phyloP scores from a whole-genome alignment of 2,797 vertebrate species.

The Todus mexicanus region DNA sequence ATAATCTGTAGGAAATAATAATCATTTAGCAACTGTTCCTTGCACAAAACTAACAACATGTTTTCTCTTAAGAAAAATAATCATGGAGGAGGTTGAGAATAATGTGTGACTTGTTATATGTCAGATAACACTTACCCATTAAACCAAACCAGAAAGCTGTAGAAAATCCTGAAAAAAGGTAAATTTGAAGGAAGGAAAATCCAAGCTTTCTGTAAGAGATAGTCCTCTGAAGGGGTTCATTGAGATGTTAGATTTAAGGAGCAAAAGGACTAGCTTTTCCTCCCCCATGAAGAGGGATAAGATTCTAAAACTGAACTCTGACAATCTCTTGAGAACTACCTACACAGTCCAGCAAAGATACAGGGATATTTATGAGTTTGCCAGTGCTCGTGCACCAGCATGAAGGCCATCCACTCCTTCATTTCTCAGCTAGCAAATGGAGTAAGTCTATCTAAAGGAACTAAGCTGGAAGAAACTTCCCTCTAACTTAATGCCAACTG shows the following conservation, averaged over 20 bases:
- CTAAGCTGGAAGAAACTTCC: not conserved
- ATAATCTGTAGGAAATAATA: slow-evolving; percentile 8
- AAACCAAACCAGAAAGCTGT: not conserved
- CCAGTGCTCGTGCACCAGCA: rapidly evolving
- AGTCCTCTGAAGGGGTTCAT: not conserved
- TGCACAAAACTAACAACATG: not conserved
- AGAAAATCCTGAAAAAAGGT: not conserved
- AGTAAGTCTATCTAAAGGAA: not conserved
- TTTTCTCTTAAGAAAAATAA: slow-evolving; percentile 18
- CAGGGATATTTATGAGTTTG: not conserved
- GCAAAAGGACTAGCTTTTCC: not conserved
- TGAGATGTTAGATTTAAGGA: not conserved
- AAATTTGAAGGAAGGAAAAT: not conserved
- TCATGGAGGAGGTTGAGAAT: not conserved
- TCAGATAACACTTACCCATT: not conserved
- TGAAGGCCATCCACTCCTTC: rapidly evolving
- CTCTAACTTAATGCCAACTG: not conserved
- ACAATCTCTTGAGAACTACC: not conserved
- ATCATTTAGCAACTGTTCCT: slow-evolving; percentile 8
- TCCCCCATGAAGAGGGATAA: not conserved
- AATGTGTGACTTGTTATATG: not conserved
- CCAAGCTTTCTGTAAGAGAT: not conserved
- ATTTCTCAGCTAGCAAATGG: not conserved
- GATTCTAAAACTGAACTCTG: not conserved
- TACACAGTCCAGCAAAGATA: not conserved